Evolutionary conservation across 2,113 vertebrate species (phyloP).

Genomic region (Eolophus roseicapilla): DNA sequence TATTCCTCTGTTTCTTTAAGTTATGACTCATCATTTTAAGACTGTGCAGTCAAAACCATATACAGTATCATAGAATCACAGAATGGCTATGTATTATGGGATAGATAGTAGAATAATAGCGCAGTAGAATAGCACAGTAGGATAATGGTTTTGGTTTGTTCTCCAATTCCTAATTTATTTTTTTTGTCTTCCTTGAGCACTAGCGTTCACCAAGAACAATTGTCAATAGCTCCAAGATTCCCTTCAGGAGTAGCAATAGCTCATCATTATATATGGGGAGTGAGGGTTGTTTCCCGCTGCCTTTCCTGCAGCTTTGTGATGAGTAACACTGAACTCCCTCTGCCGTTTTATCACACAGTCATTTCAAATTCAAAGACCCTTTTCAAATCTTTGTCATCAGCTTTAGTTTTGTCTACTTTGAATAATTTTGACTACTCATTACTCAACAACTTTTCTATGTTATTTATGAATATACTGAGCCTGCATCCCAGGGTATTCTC

Average conservation of each 20-base stretch:
- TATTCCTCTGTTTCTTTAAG: neutral
- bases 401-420: neutral
- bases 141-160: neutral
- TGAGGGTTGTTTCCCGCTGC: neutral
- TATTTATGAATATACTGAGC: neutral
- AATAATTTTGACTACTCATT: neutral
- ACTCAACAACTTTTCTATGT: neutral
- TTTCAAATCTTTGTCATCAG: neutral
- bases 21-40: neutral
- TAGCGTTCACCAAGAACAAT: neutral
- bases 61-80: neutral
- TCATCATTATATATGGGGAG: neutral
- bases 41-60: neutral
- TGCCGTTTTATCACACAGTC: neutral
- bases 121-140: neutral
- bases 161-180: neutral
- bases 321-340: neutral
- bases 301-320: neutral
- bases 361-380: neutral
- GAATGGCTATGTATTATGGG: neutral
- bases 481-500: neutral
- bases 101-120: neutral
- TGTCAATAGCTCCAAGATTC: neutral
- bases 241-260: neutral
- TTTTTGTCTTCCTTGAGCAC: neutral